These are phyloP conservation scores for Tinamus major DNA, from an alignment of 2,797 vertebrate genomes.

Conservation along the genomic window DNA sequence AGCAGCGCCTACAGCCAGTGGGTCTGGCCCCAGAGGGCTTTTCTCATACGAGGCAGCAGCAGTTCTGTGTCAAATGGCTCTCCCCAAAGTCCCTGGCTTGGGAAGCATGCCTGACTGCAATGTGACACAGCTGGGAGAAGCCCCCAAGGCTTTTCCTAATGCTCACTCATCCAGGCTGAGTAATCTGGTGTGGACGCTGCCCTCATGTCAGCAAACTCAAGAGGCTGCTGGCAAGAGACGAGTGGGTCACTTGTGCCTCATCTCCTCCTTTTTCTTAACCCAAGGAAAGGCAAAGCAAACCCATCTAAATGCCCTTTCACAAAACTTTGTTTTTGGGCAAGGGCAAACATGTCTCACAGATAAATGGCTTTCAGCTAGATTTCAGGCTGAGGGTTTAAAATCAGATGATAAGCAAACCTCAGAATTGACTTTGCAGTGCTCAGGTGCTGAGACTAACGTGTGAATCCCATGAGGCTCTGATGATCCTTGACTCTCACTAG, in stretches of 20 bases:
- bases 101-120: not conserved
- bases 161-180: not conserved
- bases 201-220: not conserved
- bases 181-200: accelerated
- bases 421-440: not conserved
- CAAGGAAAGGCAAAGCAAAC: not conserved
- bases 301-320: not conserved
- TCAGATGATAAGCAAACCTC: not conserved
- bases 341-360: not conserved
- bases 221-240: not conserved
- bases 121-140: not conserved
- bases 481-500: not conserved
- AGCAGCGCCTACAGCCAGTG: not conserved
- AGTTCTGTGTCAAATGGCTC: not conserved
- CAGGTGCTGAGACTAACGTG: accelerated
- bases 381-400: not conserved
- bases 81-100: not conserved
- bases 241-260: not conserved
- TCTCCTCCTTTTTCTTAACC: not conserved
- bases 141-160: not conserved
- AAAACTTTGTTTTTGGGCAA: not conserved
- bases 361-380: not conserved
- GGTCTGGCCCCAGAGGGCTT: accelerated
- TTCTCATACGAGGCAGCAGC: not conserved
- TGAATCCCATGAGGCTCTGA: not conserved